phyloP scores from a whole-genome alignment of 92 coral and sea anemone species.

The Epizoanthus stellaris region DNA sequence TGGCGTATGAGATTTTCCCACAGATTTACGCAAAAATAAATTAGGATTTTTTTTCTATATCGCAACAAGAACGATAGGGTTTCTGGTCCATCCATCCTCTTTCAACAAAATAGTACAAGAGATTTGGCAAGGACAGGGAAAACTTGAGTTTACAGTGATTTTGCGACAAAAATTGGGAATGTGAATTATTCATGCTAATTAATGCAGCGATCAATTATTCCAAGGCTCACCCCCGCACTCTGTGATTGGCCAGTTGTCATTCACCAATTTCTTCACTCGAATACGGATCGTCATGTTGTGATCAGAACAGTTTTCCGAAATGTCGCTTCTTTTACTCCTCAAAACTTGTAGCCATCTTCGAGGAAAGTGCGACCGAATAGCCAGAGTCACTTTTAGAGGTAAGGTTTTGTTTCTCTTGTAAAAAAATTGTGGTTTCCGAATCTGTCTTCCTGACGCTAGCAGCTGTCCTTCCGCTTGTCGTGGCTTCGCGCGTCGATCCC shows the following conservation, averaged over 20 bases:
- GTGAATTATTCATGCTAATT: constrained; percentile 78
- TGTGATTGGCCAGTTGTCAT: constrained; percentile 70
- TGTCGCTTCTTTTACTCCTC: constrained; percentile 91
- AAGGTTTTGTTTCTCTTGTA: constrained; percentile 36
- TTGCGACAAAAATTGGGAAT: constrained; percentile 45
- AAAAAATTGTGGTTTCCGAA: constrained; percentile 34
- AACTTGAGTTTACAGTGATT: constrained; percentile 4
- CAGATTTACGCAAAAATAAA: constrained; percentile 23
- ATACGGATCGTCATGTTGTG: constrained; percentile 87
- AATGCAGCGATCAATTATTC: constrained; percentile 78
- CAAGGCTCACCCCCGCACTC: constrained; percentile 58
- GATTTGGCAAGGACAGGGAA: constrained; percentile 1
- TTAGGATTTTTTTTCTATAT: neutral
- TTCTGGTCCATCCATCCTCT: neutral
- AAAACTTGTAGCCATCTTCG: constrained; percentile 95
- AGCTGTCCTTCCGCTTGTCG: constrained; percentile 40
- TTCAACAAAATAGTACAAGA: neutral
- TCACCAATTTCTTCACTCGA: constrained; percentile 66
- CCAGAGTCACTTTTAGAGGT: constrained; percentile 99
- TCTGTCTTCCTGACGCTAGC: constrained; percentile 1
- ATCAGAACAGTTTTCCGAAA: constrained; percentile 68
- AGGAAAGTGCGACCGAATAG: constrained; percentile 97
- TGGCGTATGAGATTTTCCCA: constrained; percentile 44
- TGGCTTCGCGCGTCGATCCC: constrained; percentile 2
- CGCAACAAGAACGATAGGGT: neutral